Evolutionary conservation across 1,140 invertebrate genomes (phyloP), one percentile per base, ranked within the genome.

Genomic region (Drosophila quadrilineata): DNA sequence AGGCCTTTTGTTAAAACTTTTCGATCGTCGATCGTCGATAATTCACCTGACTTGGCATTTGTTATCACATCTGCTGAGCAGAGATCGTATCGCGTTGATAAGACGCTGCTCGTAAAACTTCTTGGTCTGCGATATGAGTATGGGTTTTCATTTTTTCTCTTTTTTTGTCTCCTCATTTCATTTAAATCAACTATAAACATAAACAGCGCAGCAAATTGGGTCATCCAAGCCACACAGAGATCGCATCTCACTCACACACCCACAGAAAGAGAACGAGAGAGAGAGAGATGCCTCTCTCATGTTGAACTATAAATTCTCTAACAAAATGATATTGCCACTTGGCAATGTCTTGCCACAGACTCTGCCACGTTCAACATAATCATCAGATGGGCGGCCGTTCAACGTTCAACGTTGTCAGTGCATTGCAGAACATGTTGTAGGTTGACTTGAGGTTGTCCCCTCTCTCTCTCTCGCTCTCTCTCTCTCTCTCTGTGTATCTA

Each of bases 361-460:
- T 64, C 59, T 77, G 77, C 59, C 77, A 77, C 65, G 31, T 77
- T 73, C 77, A 63, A 64, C 71, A 54, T 68, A 53, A 82, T 80
- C 76, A 76, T 56, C 76, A 76, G 84, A 82, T 77, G 73, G 73
- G 56, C 69, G 69, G 53, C 77, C 54, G 24, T 66, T 28, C 41
- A 49, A 46, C 58, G 59, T 70, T 69, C 59, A 62, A 68, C 38
- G 22, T 4, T 24, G 29, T 14, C 36, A 3, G 36, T 33, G 36
- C 45, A 19, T 17, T 41, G 48, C 43, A 64, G 65, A 82, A 82
- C 77, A 82, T 82, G 79, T 84, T 82, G 77, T 82, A 85, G 73
- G 77, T 77, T 85, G 80, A 85, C 79, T 85, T 85, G 79, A 77
- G n/a, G n/a, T n/a, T n/a, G n/a, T n/a, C n/a, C n/a, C n/a, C n/a